phyloP scores from a whole-genome alignment of 2,888 invertebrate species.

The Erebia palarica region DNA sequence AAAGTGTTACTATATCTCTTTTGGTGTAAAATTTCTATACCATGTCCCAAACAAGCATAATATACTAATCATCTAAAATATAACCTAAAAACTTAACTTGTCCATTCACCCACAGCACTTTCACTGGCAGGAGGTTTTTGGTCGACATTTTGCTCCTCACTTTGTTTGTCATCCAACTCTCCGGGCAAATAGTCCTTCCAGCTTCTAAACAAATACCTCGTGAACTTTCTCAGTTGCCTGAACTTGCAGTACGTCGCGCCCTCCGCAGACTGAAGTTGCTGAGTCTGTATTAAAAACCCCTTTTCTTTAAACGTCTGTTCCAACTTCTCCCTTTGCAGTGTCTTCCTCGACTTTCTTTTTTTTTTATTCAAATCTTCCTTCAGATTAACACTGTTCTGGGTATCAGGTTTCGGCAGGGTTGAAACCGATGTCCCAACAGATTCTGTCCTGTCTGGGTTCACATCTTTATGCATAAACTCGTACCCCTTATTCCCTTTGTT shows the following conservation, averaged over 20 bases:
- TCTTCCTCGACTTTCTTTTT: constrained; percentile 90
- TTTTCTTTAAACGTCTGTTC: constrained; percentile 97
- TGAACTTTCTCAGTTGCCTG: constrained; percentile 94
- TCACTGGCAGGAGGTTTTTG: constrained; percentile 44
- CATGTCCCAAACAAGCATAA: background rate
- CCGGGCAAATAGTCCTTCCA: constrained; percentile 97
- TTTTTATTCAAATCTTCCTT: constrained; percentile 77
- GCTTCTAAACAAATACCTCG: constrained; percentile 93
- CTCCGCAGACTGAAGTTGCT: constrained; percentile 95
- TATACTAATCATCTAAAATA: background rate
- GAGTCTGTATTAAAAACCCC: constrained; percentile 95
- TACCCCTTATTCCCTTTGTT: constrained; percentile 91
- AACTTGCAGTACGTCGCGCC: constrained; percentile 97
- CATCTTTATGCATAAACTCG: constrained; percentile 89
- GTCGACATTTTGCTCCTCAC: constrained; percentile 38
- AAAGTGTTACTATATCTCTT: background rate
- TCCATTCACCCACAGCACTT: constrained; percentile 60
- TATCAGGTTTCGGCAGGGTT: constrained; percentile 48
- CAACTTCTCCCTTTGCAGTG: constrained; percentile 92
- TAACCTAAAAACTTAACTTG: constrained; percentile 13
- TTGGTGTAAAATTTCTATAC: background rate
- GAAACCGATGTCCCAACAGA: constrained; percentile 41
- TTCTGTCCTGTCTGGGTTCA: constrained; percentile 77
- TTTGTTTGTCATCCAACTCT: constrained; percentile 77
- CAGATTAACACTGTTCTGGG: constrained; percentile 43